A percentile compares a stretch with the other conserved stretches of the same genome.
These are phyloP conservation scores for Indri indri DNA, from an alignment of 2,113 vertebrate genomes.

Conservation along the genomic window DNA sequence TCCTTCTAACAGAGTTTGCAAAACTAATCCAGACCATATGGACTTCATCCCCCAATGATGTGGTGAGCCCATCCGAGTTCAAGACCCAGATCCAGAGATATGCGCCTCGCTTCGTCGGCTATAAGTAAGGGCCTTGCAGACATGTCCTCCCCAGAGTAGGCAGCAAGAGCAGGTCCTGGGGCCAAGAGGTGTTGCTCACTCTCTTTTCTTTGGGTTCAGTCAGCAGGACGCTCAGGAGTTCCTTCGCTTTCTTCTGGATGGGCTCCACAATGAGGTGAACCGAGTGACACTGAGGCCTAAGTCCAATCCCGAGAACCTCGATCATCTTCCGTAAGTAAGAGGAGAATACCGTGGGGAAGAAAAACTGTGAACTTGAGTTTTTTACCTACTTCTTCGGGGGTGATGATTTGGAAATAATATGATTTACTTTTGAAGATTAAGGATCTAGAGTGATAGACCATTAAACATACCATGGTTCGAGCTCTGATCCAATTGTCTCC, in stretches of 20 bases:
- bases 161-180: rapidly evolving
- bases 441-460: background rate
- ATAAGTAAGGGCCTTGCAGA: slow-evolving; percentile 89
- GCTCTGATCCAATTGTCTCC: background rate
- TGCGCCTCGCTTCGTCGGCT: slow-evolving; percentile 94
- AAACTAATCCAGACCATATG: slow-evolving; percentile 94
- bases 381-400: background rate
- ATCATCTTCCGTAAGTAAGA: slow-evolving; percentile 92
- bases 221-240: slow-evolving; percentile 99
- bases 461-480: background rate
- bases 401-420: background rate
- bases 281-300: slow-evolving; percentile 87
- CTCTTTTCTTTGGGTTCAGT: slow-evolving; percentile 80
- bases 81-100: slow-evolving; percentile 96
- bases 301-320: slow-evolving; percentile 86
- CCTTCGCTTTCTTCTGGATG: slow-evolving; percentile 93
- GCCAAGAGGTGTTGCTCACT: background rate
- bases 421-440: background rate
- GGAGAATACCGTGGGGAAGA: background rate
- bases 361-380: background rate
- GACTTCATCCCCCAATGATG: slow-evolving; percentile 91
- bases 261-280: slow-evolving; percentile 96
- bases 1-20: slow-evolving; percentile 89
- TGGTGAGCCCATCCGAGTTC: slow-evolving; percentile 95
- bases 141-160: background rate